A percentile compares a stretch with the other conserved stretches of the same genome.
Conservation (phyloP, 2,888 invertebrate genomes). For the Ditula angustiorana region DNA sequence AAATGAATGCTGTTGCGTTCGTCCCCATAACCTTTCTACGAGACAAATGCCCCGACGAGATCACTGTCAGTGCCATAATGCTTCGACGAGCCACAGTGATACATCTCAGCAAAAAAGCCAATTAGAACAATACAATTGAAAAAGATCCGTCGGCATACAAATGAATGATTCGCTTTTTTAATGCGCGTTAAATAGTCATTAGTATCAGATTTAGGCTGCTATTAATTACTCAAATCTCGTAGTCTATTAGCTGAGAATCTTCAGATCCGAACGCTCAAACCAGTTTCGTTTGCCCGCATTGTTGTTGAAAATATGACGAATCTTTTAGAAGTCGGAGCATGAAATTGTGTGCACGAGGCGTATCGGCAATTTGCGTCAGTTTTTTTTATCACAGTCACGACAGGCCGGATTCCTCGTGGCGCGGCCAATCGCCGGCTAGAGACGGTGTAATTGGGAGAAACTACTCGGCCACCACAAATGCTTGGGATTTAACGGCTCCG, state of each 20-base stretch:
- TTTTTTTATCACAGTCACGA: constrained; percentile 84
- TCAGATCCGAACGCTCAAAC: constrained; percentile 49
- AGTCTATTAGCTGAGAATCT: constrained; percentile 48
- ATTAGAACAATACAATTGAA: constrained; percentile 69
- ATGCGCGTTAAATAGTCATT: constrained; percentile 68
- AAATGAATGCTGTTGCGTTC: constrained; percentile 40
- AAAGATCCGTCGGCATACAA: constrained; percentile 50
- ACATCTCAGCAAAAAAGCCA: constrained; percentile 63
- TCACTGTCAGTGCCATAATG: constrained; percentile 62
- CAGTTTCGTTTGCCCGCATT: constrained; percentile 54
- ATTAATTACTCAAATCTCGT: constrained; percentile 67
- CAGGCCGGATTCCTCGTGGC: constrained; percentile 79
- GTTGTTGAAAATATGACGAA: constrained; percentile 78
- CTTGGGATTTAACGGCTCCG: constrained; percentile 69
- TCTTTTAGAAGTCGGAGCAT: constrained; percentile 76
- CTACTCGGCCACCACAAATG: constrained; percentile 79
- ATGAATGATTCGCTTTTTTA: constrained; percentile 53
- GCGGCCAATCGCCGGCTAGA: constrained; percentile 80
- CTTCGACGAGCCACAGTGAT: constrained; percentile 52
- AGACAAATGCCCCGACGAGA: constrained; percentile 58
- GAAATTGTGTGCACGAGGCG: constrained; percentile 85
- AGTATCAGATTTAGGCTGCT: constrained; percentile 56
- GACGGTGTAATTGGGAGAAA: constrained; percentile 84
- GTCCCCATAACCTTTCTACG: constrained; percentile 57
- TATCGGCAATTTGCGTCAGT: constrained; percentile 85